Evolutionary conservation across 2,113 vertebrate species (phyloP), one percentile per base, ranked within the genome.

Genomic region (Phylloscopus whistleri): DNA sequence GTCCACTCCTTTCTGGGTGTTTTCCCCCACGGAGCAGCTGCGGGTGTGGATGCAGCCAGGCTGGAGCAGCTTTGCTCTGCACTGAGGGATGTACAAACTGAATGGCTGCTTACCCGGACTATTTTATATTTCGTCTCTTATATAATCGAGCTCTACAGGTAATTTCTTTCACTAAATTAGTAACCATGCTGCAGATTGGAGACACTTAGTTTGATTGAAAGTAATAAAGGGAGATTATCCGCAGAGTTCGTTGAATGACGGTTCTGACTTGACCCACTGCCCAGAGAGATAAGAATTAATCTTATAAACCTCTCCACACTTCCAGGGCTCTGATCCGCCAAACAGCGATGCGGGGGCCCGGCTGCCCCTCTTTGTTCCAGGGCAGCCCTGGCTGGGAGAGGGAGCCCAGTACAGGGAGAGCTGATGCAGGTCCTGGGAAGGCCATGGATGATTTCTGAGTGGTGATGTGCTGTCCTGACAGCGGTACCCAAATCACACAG

Each of bases 171-270:
- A 90, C 91, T 95, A 94, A 97, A 98, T 97, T 97, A 96, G 97
- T 96, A 92, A 89, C 97, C 94, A 80, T 91, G 80, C 97, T 94
- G 97, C 96, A 97, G 97, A 97, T 94, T 97, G 96, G 95, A 97
- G 97, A 98, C 94, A 97, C 97, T 98, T 97, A 97, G 97, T 97
- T 94, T 97, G 98, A 98, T 97, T 98, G 98, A 97, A 97, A 97
- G 96, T 97, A 97, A 98, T 98, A 96, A 98, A 97, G 97, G 96
- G 96, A 96, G 98, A 98, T 98, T 97, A 98, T 98, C 97, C 69
- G 68, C 87, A 95, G 96, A 92, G 96, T 97, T 96, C 3, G 82
- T 90, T 92, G 96, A 97, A 84, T 76, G 96, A 91, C 51, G 93
- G 97, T 97, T 98, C 97, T 97, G 98, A 98, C 96, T 96, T 98